phyloP scores from a whole-genome alignment of 2,888 invertebrate species.

The Lochmaea capreae region DNA sequence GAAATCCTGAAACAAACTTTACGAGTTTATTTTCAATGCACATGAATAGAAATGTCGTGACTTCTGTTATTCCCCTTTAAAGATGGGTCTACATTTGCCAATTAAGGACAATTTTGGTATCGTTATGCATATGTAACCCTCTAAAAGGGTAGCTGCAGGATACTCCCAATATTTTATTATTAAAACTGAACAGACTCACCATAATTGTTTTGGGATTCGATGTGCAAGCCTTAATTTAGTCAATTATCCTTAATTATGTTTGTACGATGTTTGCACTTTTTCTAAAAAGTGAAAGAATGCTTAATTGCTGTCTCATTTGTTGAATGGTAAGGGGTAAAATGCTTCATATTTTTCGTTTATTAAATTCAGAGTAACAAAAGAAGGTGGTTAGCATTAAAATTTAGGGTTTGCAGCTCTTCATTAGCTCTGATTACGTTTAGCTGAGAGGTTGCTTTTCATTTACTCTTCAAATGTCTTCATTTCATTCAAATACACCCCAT shows the following conservation, averaged over 20 bases:
- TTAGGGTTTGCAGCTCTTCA: too few species aligned
- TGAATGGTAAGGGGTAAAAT: too few species aligned
- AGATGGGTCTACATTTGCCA: conserved; percentile 17
- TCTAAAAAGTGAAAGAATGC: neutral
- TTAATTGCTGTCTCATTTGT: too few species aligned
- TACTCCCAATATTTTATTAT: conserved; percentile 21
- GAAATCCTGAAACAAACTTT: too few species aligned
- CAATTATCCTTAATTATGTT: neutral
- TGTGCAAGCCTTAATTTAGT: conserved; percentile 1
- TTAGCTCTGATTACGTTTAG: too few species aligned
- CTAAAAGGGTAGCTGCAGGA: conserved; percentile 8
- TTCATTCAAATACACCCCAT: too few species aligned
- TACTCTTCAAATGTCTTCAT: too few species aligned
- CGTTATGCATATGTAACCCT: conserved; percentile 27
- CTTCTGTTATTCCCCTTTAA: conserved; percentile 33
- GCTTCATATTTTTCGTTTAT: too few species aligned
- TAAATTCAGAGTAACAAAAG: too few species aligned
- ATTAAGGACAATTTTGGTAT: conserved; percentile 12
- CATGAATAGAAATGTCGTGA: conserved; percentile 30
- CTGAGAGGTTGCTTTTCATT: too few species aligned
- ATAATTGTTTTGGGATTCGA: neutral
- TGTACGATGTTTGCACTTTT: neutral
- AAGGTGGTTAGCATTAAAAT: too few species aligned
- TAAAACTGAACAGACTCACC: neutral
- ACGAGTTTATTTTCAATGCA: conserved; percentile 7